Evolutionary conservation across 2,888 invertebrate species (phyloP).

Genomic region (Hipparchia semele): DNA sequence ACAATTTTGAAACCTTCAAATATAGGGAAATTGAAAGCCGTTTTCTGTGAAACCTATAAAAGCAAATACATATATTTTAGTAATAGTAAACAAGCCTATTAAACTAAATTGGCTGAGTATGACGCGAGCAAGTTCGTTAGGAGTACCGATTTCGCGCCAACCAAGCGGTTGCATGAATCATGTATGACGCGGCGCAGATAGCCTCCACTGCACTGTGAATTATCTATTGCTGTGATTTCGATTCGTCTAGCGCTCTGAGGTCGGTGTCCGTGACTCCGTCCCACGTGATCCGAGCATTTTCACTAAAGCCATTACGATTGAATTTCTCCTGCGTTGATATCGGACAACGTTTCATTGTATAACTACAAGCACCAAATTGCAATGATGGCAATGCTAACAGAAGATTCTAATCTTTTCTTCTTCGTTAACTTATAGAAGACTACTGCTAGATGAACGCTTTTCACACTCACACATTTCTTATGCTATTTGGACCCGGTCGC

Average conservation of each 20-base stretch:
- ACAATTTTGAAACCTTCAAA: background rate
- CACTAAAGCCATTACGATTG: background rate
- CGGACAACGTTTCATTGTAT: background rate
- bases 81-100: conserved; percentile 13
- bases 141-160: conserved; percentile 43
- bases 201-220: conserved; percentile 59
- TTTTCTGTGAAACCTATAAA: background rate
- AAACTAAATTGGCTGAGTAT: conserved; percentile 36
- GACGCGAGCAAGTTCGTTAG: conserved; percentile 45
- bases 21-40: background rate
- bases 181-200: conserved; percentile 55
- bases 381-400: background rate
- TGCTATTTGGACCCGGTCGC: too few species aligned
- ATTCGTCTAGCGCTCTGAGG: conserved; percentile 55
- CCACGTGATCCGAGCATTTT: conserved; percentile 34
- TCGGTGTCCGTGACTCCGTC: conserved; percentile 46
- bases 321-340: background rate
- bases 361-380: too few species aligned
- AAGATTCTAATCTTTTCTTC: too few species aligned
- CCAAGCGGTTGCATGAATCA: conserved; percentile 56
- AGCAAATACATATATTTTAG: background rate
- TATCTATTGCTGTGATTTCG: conserved; percentile 48
- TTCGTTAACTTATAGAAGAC: too few species aligned
- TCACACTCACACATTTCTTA: too few species aligned
- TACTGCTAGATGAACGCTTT: too few species aligned